Base-by-base conservation (phyloP, 2,888 invertebrate species). In the Calameuta pallipes region DNA sequence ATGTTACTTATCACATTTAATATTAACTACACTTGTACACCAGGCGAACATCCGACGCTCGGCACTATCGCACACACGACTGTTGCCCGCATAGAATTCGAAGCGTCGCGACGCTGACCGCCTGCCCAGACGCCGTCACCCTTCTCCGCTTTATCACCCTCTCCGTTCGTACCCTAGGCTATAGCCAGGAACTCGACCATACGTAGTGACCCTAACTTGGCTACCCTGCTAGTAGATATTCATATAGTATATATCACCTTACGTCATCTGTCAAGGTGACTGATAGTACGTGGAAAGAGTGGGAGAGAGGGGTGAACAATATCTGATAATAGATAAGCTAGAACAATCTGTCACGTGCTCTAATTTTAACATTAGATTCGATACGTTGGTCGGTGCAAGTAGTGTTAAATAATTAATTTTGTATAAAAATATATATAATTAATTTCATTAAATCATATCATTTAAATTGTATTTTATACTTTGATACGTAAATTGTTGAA, bases 91-190 rank as follows among this genome's bases (percentile, higher is more conserved):
- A 87, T 87, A 82, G 84, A 82, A 84, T 83, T 81, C 82, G 81
- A 81, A 82, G 82, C 85, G 85, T 88, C 87, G 85, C 87, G 84
- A 88, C 86, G 89, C 89, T 89, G 89, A 89, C 89, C 89, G 84
- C 83, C 13, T 81, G 78, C 80, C 69, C 78, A 80, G 82, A 80
- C 81, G 78, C 84, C 84, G 78, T 80, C 33, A 75, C 56, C n/a
- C 74, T 56, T 80, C 80, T 80, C 81, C 79, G 80, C 82, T 79
- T 81, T 82, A 78, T 79, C 75, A 75, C 76, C 41, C 76, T 75
- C 74, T 35, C 73, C 41, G 76, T 76, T 37, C 69, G 73, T 34
- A 69, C 71, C 56, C 56, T 23, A 23, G 0, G 2, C 56, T 23
- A 23, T 56, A 56, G 56, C 56, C 56, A 56, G 23, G 56, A 56